These are phyloP conservation scores for Hirudo medicinalis DNA, from an alignment of 1,140 invertebrate species.

Conservation along the genomic window DNA sequence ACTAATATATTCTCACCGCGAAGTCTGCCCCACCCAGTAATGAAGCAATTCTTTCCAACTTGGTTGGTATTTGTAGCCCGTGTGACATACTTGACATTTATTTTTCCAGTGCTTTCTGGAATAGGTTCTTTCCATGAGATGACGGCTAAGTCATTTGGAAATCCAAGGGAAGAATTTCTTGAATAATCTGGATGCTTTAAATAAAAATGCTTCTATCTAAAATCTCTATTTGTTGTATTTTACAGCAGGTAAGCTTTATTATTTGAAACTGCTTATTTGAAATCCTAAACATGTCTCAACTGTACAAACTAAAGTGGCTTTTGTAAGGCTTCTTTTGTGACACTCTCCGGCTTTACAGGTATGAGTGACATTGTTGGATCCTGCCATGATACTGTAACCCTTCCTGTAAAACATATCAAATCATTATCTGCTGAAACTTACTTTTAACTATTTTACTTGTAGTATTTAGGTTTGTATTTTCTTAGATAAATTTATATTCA, in stretches of 20 bases:
- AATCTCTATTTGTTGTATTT: too few species aligned
- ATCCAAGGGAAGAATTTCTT: constrained; percentile 8
- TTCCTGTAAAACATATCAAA: too few species aligned
- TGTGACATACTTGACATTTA: constrained; percentile 4
- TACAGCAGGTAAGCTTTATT: too few species aligned
- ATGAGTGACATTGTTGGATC: not conserved
- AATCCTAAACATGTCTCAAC: not conserved
- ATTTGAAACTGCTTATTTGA: too few species aligned
- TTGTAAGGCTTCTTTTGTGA: not conserved
- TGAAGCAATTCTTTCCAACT: constrained; percentile 16
- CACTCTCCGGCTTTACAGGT: not conserved
- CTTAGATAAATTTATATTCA: too few species aligned
- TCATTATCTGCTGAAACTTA: too few species aligned
- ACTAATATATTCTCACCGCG: constrained; percentile 3
- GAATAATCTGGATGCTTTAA: constrained; percentile 5
- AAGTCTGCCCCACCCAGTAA: constrained; percentile 20
- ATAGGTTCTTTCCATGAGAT: constrained; percentile 11
- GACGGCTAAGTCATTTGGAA: constrained; percentile 20
- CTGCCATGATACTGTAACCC: not conserved
- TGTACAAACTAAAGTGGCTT: not conserved
- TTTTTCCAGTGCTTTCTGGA: not conserved
- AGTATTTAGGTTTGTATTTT: too few species aligned
- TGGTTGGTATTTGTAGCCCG: constrained; percentile 2
- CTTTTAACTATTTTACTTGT: too few species aligned
- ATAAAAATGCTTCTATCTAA: not conserved